phyloP scores from a whole-genome alignment of 2,888 invertebrate species.

The Hyles lineata region DNA sequence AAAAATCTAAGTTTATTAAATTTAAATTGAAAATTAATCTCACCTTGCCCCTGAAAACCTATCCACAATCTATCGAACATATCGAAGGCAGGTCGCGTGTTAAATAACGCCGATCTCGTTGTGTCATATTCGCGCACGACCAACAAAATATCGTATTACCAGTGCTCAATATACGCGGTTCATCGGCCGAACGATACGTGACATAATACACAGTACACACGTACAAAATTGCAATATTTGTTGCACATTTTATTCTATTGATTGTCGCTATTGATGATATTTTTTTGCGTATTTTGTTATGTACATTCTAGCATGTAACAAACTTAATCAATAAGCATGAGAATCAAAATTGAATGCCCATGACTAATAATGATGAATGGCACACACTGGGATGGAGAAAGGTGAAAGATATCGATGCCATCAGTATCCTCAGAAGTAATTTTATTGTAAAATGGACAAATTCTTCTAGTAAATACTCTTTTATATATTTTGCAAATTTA shows the following conservation, averaged over 20 bases:
- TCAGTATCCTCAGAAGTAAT: too few species aligned
- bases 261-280: neutral
- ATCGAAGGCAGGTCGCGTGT: slow-evolving; percentile 8
- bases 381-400: too few species aligned
- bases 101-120: slow-evolving; percentile 1
- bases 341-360: too few species aligned
- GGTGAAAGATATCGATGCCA: too few species aligned
- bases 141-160: slow-evolving; percentile 5
- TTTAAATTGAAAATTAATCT: neutral
- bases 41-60: neutral
- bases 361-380: too few species aligned
- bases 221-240: neutral
- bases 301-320: too few species aligned
- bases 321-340: too few species aligned
- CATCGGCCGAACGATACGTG: slow-evolving; percentile 4
- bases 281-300: too few species aligned
- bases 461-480: too few species aligned
- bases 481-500: too few species aligned
- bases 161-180: neutral
- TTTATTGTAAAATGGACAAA: too few species aligned
- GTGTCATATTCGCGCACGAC: slow-evolving; percentile 15
- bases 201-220: neutral
- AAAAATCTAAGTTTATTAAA: neutral
- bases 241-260: neutral
- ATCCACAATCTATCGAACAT: neutral